phyloP scores from a whole-genome alignment of 1,140 invertebrate species.

The Oncopodura yosiiana region DNA sequence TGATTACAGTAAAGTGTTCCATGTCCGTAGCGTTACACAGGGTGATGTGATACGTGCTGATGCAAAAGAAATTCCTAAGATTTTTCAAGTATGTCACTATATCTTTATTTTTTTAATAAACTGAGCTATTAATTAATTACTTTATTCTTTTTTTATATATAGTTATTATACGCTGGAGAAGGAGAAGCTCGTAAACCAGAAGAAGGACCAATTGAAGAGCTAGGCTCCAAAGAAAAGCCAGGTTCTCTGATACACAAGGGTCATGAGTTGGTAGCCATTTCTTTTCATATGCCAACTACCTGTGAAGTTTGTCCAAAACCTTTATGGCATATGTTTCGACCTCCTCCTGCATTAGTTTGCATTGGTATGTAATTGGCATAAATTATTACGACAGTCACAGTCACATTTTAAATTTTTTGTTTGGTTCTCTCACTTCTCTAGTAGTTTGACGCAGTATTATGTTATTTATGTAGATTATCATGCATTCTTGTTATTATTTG shows the following conservation, averaged over 20 bases:
- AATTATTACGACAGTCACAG: neutral
- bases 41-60: slow-evolving; percentile 96
- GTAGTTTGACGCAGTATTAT: neutral
- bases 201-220: slow-evolving; percentile 48
- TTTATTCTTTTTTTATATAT: slow-evolving; percentile 30
- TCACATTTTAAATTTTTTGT: slow-evolving; percentile 2
- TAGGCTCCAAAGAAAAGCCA: slow-evolving; percentile 63
- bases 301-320: slow-evolving; percentile 96
- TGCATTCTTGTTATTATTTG: no score
- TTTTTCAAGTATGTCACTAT: slow-evolving; percentile 68
- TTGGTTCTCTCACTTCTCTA: neutral
- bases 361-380: slow-evolving; percentile 56
- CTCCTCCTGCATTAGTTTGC: slow-evolving; percentile 92
- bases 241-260: slow-evolving; percentile 80
- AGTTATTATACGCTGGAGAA: slow-evolving; percentile 84
- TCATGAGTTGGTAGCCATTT: slow-evolving; percentile 91
- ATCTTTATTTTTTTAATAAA: slow-evolving; percentile 8
- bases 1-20: slow-evolving; percentile 85
- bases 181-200: slow-evolving; percentile 78
- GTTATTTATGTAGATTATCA: no score
- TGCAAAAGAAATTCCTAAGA: slow-evolving; percentile 96
- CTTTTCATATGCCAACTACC: slow-evolving; percentile 93
- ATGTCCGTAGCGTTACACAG: slow-evolving; percentile 94
- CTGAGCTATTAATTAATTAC: slow-evolving; percentile 3
- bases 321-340: slow-evolving; percentile 92